These are phyloP conservation scores for Tachystola acroxantha DNA, from an alignment of 2,888 invertebrate species.

Conservation along the genomic window DNA sequence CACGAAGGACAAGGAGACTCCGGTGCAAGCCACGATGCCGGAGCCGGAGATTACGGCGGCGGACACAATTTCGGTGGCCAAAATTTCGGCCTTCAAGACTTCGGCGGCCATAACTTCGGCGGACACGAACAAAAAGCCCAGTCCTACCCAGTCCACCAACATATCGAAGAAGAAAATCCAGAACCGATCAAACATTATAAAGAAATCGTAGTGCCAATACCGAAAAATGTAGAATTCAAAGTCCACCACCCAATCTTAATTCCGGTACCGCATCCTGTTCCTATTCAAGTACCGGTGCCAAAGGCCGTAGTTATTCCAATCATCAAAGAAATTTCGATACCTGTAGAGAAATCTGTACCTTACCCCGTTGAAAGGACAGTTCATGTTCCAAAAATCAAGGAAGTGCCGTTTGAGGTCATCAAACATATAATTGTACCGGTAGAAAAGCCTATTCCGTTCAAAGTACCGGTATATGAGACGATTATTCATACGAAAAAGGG, in stretches of 20 bases:
- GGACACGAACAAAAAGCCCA: slow-evolving; percentile 58
- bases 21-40: slow-evolving; percentile 13
- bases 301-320: slow-evolving; percentile 84
- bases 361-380: slow-evolving; percentile 83
- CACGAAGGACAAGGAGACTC: slow-evolving; percentile 3
- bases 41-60: slow-evolving; percentile 26
- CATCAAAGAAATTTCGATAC: slow-evolving; percentile 82
- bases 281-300: slow-evolving; percentile 83
- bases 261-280: slow-evolving; percentile 81
- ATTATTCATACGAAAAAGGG: slow-evolving; percentile 84
- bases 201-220: slow-evolving; percentile 81
- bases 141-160: slow-evolving; percentile 79
- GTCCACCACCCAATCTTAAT: slow-evolving; percentile 76
- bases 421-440: slow-evolving; percentile 84
- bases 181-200: slow-evolving; percentile 83
- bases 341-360: slow-evolving; percentile 85
- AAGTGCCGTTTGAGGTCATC: slow-evolving; percentile 83
- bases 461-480: slow-evolving; percentile 84
- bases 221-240: slow-evolving; percentile 79
- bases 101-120: slow-evolving; percentile 45
- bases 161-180: slow-evolving; percentile 83
- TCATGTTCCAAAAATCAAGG: slow-evolving; percentile 82
- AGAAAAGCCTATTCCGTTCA: slow-evolving; percentile 83
- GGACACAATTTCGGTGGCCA: slow-evolving; percentile 26
- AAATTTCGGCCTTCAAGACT: slow-evolving; percentile 35